phyloP scores from a whole-genome alignment of 2,888 invertebrate species.

The Leptinotarsa rubiginosa region DNA sequence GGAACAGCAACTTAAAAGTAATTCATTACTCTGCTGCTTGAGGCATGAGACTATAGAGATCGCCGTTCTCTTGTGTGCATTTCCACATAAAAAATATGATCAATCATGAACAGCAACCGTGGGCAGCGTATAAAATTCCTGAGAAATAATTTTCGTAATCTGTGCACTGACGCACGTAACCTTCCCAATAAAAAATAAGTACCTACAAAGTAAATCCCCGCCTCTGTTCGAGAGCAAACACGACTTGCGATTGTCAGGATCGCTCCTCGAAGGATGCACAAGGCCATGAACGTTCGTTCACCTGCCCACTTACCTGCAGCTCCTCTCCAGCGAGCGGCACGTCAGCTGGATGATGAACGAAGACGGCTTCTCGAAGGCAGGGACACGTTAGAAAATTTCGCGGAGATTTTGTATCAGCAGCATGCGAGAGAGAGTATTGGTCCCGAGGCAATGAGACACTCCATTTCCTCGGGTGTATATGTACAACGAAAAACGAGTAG shows the following conservation, averaged over 20 bases:
- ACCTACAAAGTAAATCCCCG: slow-evolving; percentile 25
- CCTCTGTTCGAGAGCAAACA: slow-evolving; percentile 37
- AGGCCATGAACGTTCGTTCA: slow-evolving; percentile 61
- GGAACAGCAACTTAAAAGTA: too few relatives aligned
- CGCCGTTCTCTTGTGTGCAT: too few relatives aligned
- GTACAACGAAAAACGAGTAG: too few relatives aligned
- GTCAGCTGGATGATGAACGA: slow-evolving; percentile 42
- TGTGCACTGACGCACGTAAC: slow-evolving; percentile 11
- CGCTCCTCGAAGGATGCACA: slow-evolving; percentile 53
- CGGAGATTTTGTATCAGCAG: not conserved
- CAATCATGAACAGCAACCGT: not conserved
- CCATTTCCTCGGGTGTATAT: too few relatives aligned
- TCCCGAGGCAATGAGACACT: too few relatives aligned
- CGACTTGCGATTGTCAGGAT: slow-evolving; percentile 41
- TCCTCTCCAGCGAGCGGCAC: slow-evolving; percentile 28
- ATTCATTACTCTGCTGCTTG: too few relatives aligned
- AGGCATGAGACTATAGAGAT: too few relatives aligned
- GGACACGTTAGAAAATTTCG: slow-evolving; percentile 2
- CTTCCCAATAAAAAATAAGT: slow-evolving; percentile 7
- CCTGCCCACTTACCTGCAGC: slow-evolving; percentile 51
- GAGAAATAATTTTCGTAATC: not conserved
- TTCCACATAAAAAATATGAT: too few relatives aligned
- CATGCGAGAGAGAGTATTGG: too few relatives aligned
- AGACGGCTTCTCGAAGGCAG: slow-evolving; percentile 28
- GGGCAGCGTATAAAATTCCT: not conserved